Percentiles rank a stretch among this genome's conserved stretches.
phyloP scores from a whole-genome alignment of 2,888 invertebrate genomes.

The Sycophila texana region DNA sequence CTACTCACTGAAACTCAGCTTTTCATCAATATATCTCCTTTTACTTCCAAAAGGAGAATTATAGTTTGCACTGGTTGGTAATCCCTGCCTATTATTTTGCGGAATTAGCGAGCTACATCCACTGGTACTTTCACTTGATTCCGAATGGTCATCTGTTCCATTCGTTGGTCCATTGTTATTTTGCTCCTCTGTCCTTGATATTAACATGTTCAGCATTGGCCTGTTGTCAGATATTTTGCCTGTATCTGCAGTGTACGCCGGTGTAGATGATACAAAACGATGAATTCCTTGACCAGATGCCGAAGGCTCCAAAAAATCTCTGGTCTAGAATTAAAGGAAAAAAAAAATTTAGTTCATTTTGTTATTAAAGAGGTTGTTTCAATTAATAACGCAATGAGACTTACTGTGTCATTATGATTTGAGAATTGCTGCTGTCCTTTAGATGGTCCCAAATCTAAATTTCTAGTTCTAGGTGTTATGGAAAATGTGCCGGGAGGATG shows the following conservation, averaged over 20 bases:
- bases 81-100: conserved; percentile 73
- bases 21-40: conserved; percentile 69
- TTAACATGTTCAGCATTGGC: conserved; percentile 64
- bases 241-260: conserved; percentile 65
- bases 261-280: conserved; percentile 72
- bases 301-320: conserved; percentile 68
- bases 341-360: neutral
- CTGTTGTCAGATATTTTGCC: conserved; percentile 62
- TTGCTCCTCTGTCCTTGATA: conserved; percentile 64
- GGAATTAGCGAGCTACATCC: conserved; percentile 78
- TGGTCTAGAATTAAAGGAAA: conserved; percentile 61
- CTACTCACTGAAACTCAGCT: conserved; percentile 68
- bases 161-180: conserved; percentile 69
- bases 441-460: conserved; percentile 57
- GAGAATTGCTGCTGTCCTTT: conserved; percentile 61
- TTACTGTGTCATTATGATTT: conserved; percentile 64
- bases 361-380: neutral
- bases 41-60: conserved; percentile 64
- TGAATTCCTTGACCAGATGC: conserved; percentile 67
- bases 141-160: conserved; percentile 77
- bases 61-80: conserved; percentile 63
- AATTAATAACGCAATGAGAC: conserved; percentile 6
- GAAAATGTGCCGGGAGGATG: conserved; percentile 73
- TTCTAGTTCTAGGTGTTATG: conserved; percentile 65
- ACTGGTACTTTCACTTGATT: conserved; percentile 79